Percentiles rank a stretch among this genome's conserved stretches.
Conservation (phyloP, 2,113 vertebrate species). For the Cottus gobio region DNA sequence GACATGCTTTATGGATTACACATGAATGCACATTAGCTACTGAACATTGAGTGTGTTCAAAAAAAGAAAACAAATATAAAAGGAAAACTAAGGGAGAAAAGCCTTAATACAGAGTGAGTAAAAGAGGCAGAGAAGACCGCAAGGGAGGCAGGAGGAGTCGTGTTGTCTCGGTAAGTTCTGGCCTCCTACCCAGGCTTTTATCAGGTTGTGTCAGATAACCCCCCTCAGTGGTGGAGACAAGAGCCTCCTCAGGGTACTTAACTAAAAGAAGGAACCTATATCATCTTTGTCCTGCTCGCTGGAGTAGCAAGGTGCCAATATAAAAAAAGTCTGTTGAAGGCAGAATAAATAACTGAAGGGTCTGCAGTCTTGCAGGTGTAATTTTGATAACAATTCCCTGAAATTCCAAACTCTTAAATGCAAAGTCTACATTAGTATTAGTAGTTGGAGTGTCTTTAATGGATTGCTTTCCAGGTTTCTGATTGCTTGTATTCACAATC, state of each 20-base stretch:
- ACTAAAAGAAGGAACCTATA: conserved; percentile 38
- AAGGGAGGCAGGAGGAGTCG: neutral
- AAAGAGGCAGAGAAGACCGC: neutral
- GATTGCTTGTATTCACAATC: neutral
- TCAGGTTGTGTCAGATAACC: conserved; percentile 49
- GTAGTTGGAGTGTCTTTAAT: neutral
- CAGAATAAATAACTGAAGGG: conserved; percentile 14
- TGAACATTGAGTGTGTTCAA: conserved; percentile 12
- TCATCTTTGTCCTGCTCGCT: conserved; percentile 19
- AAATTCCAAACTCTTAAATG: conserved; percentile 8
- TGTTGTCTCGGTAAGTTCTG: conserved; percentile 42
- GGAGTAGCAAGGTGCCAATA: conserved; percentile 2
- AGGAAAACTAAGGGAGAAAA: conserved; percentile 11
- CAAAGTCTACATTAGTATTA: neutral
- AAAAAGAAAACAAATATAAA: neutral
- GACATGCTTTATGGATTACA: conserved; percentile 34
- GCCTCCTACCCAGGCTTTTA: conserved; percentile 41
- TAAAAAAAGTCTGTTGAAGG: neutral
- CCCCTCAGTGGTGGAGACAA: conserved; percentile 35
- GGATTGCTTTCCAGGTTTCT: neutral
- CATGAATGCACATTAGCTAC: conserved; percentile 47
- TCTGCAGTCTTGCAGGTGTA: conserved; percentile 4
- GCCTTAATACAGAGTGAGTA: neutral
- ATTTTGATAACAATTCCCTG: conserved; percentile 5
- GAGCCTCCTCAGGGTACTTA: conserved; percentile 30